Conservation (phyloP, 2,888 invertebrate species). For the Drosophila dives region DNA sequence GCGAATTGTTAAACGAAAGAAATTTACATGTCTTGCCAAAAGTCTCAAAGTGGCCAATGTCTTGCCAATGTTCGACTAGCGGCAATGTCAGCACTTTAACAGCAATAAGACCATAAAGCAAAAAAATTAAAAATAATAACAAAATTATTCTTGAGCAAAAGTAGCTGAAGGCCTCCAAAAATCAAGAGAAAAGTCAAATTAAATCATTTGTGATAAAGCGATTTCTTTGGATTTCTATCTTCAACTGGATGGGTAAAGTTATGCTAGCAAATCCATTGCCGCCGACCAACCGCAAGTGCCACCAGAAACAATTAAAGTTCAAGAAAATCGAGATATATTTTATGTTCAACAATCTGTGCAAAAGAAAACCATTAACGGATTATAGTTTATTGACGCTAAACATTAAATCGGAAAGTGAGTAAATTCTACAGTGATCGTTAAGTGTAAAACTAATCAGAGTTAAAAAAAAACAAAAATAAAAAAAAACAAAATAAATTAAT, state of each 20-base stretch:
- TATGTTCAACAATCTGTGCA: conserved; percentile 83
- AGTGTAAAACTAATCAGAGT: neutral
- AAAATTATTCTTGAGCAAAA: conserved; percentile 6
- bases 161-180: neutral
- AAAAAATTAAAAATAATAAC: conserved; percentile 10
- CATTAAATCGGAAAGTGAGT: conserved; percentile 53
- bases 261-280: conserved; percentile 79
- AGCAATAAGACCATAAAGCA: neutral
- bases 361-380: conserved; percentile 79
- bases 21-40: conserved; percentile 73
- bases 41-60: conserved; percentile 45
- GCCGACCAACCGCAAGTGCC: conserved; percentile 61
- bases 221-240: conserved; percentile 36
- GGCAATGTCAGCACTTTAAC: conserved; percentile 63
- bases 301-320: conserved; percentile 71
- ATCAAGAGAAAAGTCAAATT: conserved; percentile 6
- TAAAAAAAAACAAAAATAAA: neutral
- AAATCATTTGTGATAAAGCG: conserved; percentile 6
- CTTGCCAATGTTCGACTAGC: conserved; percentile 33
- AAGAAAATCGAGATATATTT: conserved; percentile 82
- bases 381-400: conserved; percentile 69
- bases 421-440: conserved; percentile 11
- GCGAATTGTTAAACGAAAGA: conserved; percentile 56
- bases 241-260: conserved; percentile 82
- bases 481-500: neutral